Conservation (phyloP, 2,888 invertebrate species). For the Drosophila nigricruria region DNA sequence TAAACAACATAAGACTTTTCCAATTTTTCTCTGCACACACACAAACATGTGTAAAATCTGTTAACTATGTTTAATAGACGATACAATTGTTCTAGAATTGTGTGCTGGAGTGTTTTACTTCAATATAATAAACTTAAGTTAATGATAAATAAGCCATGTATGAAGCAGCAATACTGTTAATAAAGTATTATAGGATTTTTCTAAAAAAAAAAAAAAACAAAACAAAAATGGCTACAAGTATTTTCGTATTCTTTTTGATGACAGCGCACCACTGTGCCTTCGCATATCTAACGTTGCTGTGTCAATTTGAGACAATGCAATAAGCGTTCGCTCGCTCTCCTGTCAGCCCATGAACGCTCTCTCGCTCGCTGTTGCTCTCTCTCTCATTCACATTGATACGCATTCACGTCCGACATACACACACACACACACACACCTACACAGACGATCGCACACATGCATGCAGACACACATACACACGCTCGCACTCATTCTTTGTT, state of each 20-base stretch:
- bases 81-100: conserved; percentile 18
- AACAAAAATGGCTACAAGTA: neutral
- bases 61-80: conserved; percentile 23
- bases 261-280: conserved; percentile 37
- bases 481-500: conserved; percentile 64
- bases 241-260: too few relatives aligned
- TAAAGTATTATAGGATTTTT: conserved; percentile 47
- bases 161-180: conserved; percentile 44
- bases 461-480: conserved; percentile 22
- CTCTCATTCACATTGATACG: conserved; percentile 29
- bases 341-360: conserved; percentile 14
- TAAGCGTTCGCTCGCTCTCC: conserved; percentile 32
- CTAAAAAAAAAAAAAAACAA: neutral
- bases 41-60: conserved; percentile 1
- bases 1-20: conserved; percentile 34
- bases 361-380: conserved; percentile 14
- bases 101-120: conserved; percentile 39
- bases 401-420: conserved; percentile 19
- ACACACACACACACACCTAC: conserved; percentile 6
- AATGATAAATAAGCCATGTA: conserved; percentile 34
- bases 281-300: conserved; percentile 1
- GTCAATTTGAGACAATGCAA: conserved; percentile 38
- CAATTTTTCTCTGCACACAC: conserved; percentile 19
- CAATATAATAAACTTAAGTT: conserved; percentile 30
- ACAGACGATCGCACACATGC: conserved; percentile 17